Conservation (phyloP, 2,888 invertebrate species). For the Schrankia costaestrigalis region DNA sequence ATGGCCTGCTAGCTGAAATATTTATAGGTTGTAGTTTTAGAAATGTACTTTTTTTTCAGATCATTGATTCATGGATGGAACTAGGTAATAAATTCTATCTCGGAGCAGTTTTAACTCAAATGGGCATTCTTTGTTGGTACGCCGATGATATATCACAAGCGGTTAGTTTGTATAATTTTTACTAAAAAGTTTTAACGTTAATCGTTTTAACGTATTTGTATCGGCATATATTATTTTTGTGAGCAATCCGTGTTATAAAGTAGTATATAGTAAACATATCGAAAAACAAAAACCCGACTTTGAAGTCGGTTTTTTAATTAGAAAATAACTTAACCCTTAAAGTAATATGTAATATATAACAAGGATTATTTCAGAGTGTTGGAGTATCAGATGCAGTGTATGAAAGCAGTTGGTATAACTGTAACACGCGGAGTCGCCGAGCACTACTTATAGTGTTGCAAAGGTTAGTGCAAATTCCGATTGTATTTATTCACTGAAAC, state of each 20-base stretch:
- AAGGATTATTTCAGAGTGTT: conserved; percentile 48
- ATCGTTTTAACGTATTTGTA: too few species aligned
- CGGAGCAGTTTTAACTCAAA: conserved; percentile 58
- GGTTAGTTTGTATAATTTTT: too few species aligned
- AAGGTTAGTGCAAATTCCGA: conserved; percentile 39
- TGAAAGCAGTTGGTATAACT: conserved; percentile 18
- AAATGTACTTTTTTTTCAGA: conserved; percentile 35
- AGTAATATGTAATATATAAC: too few species aligned
- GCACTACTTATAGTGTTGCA: conserved; percentile 53
- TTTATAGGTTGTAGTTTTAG: too few species aligned
- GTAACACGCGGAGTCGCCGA: conserved; percentile 47
- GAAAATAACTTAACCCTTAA: too few species aligned
- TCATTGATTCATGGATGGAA: conserved; percentile 60
- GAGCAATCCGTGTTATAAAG: too few species aligned
- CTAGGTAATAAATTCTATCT: conserved; percentile 66
- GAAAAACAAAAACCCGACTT: too few species aligned
- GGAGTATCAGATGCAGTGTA: conserved; percentile 61
- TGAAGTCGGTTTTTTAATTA: too few species aligned
- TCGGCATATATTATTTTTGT: too few species aligned
- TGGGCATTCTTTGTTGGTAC: conserved; percentile 66
- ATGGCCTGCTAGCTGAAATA: too few species aligned
- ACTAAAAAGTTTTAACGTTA: too few species aligned
- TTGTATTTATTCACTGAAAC: not conserved
- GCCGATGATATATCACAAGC: conserved; percentile 64
- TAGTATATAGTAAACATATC: too few species aligned